Percentiles rank a stretch among this genome's conserved stretches.
Conservation (phyloP, 2,797 vertebrate genomes). For the Calcarius lapponicus region DNA sequence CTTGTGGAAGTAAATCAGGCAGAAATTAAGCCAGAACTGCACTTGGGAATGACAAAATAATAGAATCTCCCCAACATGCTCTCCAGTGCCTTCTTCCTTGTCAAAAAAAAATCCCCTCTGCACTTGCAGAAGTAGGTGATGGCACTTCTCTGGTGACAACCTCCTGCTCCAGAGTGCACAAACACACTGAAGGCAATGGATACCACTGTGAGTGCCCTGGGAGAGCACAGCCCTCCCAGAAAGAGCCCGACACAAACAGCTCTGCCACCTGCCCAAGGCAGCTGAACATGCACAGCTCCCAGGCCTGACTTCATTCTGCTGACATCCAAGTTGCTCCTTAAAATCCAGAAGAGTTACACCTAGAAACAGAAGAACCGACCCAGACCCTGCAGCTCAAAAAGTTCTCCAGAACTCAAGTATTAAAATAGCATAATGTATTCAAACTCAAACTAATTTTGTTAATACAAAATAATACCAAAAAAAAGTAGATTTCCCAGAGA, state of each 20-base stretch:
- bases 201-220: rapidly evolving
- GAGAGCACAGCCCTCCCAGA: neutral
- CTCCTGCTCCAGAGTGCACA: neutral
- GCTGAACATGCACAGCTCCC: rapidly evolving
- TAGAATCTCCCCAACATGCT: rapidly evolving
- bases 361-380: neutral
- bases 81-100: neutral
- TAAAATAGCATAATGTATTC: neutral
- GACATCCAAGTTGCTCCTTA: neutral
- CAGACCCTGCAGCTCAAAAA: neutral
- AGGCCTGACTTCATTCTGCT: neutral
- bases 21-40: neutral
- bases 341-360: neutral
- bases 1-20: neutral
- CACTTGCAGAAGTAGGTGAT: neutral
- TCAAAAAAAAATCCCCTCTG: too few relatives aligned
- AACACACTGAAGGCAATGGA: rapidly evolving
- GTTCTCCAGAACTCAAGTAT: neutral
- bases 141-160: neutral
- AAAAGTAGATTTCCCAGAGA: neutral
- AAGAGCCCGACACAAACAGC: neutral
- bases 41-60: neutral
- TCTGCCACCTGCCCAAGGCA: neutral
- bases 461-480: neutral
- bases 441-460: neutral